Percentiles rank a stretch among this genome's conserved stretches.
Conservation (phyloP, 2,113 vertebrate species). For the Dermatemys mawii region DNA sequence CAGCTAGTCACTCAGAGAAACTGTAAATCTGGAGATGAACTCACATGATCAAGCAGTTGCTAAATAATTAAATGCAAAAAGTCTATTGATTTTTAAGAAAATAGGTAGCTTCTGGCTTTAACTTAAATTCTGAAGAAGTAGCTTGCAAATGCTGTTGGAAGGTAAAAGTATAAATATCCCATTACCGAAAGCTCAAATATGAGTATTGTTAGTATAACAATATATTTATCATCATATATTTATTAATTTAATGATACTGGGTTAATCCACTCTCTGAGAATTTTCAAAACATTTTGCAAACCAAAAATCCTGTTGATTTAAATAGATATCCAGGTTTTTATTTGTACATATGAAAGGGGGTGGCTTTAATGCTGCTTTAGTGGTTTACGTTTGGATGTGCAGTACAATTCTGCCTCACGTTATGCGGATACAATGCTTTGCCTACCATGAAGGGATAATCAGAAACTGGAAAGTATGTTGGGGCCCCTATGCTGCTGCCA, state of each 20-base stretch:
- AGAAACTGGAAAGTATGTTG: background rate
- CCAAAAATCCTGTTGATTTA: background rate
- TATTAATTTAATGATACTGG: background rate
- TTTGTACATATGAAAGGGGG: background rate
- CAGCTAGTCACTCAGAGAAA: background rate
- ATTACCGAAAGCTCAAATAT: background rate
- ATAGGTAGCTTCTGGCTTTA: background rate
- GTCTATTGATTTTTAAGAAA: background rate
- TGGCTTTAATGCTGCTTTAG: background rate
- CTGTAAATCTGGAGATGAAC: background rate
- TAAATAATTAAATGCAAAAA: background rate
- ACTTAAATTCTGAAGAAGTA: background rate
- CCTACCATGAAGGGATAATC: background rate
- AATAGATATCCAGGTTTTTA: background rate
- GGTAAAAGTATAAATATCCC: background rate
- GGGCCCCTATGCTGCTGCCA: background rate
- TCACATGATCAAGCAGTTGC: background rate
- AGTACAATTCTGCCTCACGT: accelerated
- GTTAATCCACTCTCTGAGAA: background rate
- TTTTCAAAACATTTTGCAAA: background rate
- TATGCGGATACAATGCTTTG: background rate
- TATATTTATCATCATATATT: no score
- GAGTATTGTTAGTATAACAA: background rate
- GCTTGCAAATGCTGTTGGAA: background rate
- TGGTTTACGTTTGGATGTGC: background rate